Percentiles rank a stretch among this genome's conserved stretches.
Conservation (phyloP, 2,888 invertebrate species). For the Limnephilus marmoratus region DNA sequence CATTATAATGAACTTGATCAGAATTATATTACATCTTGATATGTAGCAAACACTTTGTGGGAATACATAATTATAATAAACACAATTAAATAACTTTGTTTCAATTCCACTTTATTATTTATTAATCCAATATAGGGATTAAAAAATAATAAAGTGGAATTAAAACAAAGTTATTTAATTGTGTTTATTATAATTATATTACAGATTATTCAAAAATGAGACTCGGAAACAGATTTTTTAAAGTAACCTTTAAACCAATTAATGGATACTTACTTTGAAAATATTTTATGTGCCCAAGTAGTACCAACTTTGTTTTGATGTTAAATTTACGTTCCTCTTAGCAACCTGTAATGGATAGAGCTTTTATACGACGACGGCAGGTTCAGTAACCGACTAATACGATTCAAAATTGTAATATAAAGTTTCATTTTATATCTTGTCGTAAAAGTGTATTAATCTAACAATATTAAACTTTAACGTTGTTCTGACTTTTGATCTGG, state of each 20-base stretch:
- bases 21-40: background rate
- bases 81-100: no score
- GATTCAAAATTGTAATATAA: conserved; percentile 2
- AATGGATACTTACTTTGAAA: background rate
- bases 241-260: background rate
- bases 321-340: background rate
- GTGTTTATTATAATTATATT: background rate
- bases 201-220: background rate
- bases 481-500: background rate
- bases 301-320: background rate
- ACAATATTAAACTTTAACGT: background rate
- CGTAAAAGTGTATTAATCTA: background rate
- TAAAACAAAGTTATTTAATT: no score
- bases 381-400: conserved; percentile 2
- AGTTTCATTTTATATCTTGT: background rate
- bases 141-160: no score
- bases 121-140: no score
- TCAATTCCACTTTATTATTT: no score
- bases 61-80: no score
- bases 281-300: background rate
- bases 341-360: background rate
- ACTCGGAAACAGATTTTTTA: background rate
- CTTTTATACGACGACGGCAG: background rate
- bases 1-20: background rate
- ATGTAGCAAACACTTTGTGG: no score